Base-by-base conservation (phyloP, 2,888 invertebrate species). In the Oeneis ivallda region DNA sequence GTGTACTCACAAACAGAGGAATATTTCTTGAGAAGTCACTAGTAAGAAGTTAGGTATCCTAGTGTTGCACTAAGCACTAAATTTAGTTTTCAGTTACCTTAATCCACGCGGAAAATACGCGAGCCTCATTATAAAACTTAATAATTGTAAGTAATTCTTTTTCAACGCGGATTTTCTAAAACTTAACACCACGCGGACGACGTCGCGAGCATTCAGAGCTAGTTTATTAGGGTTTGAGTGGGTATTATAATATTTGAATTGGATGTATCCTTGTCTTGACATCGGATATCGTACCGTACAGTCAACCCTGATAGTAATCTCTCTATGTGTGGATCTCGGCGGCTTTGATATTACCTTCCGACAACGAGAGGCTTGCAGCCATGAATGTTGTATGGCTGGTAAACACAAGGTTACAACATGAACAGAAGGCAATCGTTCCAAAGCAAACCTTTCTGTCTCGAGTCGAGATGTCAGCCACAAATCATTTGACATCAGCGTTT, bases 341-440 rank as follows among this genome's bases (percentile, higher is more conserved):
- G n/a, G 34, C 53, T 54, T 53, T 53, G 53, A 53, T 53, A 53
- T 53, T 37, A 15, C 10, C 54, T 53, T 37, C 37, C 34, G 10
- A 37, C 52, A 34, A 13, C 37, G 19, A 53, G n/a, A n/a, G n/a
- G 53, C 37, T 15, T 9, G 37, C 53, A 10, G 15, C 15, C 37
- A 34, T 53, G 53, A 53, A 53, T 53, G 37, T 54, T 52, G 52
- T 52, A 39, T 54, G 37, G 15, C 37, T 37, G 10, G 54, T 17
- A 54, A 54, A 54, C 54, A 26, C 26, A 26, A 26, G 26, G 26
- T 4, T 26, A 26, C 37, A 5, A 37, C 15, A 26, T 26, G 10
- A 6, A 54, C 37, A 53, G 54, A 37, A 15, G 37, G 54, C 37
- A 54, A 37, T 54, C 37, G 15, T 54, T 39, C 17, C 17, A 10